Evolutionary conservation across 2,888 invertebrate species (phyloP), one percentile per base, ranked within the genome.

Genomic region (Cartodere bifasciata): DNA sequence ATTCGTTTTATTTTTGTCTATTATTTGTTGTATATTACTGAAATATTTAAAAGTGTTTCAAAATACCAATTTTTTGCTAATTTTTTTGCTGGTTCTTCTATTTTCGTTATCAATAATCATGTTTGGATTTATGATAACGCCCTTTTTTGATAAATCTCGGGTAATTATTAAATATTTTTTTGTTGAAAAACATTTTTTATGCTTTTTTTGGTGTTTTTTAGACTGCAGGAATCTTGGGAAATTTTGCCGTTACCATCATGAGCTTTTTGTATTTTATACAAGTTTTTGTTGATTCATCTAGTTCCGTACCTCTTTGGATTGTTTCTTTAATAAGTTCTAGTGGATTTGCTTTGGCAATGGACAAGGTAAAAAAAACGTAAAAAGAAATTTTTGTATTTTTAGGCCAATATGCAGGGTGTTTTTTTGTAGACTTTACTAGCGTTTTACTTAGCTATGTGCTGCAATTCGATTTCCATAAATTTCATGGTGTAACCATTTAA

Each of bases 31-130:
- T 3, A 68, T 81, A 13, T 63, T 84, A 14, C 65, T 79, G 4
- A 75, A 79, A 45, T 72, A 75, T 1, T 60, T 81, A 31, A 68
- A 75, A 60, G 80, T 86, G 50, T 81, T 86, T 56, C 74, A 75
- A 47, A 75, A 82, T 52, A 82, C 84, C 10, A 82, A 83, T 40
- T 73, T 78, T 50, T 63, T 84, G 39, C 65, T 85, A 23, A 75
- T 87, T 48, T 86, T 84, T 56, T 59, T 85, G 25, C 61, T 86
- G 49, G 76, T 85, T 50, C 63, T 83, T 34, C 62, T 85, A 20
- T 87, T 85, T 53, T 83, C 84, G 11, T 68, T 84, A 41, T 80
- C 84, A 4, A 75, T 85, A 29, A 82, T 87, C 43, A 78, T 82
- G 55, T 74, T 85, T 42, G 79, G 79, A 24, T 86, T 86, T 50